These are phyloP conservation scores for Synodontis membranacea DNA, from an alignment of 2,113 vertebrate genomes.

Conservation along the genomic window DNA sequence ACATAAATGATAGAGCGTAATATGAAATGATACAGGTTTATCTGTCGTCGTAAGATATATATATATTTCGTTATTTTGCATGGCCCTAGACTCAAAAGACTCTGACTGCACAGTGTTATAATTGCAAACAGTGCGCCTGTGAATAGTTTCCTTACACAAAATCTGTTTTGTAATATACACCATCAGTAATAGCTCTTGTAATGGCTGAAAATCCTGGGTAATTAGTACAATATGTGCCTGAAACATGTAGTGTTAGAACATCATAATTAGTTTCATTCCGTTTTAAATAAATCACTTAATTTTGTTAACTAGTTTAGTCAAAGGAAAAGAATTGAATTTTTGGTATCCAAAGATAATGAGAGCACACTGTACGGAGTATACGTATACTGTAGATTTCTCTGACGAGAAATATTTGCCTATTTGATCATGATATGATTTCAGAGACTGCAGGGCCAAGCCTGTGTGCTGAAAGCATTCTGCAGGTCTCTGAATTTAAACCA, in stretches of 20 bases:
- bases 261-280: too few relatives aligned
- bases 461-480: conserved; percentile 16
- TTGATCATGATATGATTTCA: conserved; percentile 36
- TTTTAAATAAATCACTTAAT: too few relatives aligned
- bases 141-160: neutral
- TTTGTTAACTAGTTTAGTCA: neutral
- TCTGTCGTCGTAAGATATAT: too few relatives aligned
- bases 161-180: neutral
- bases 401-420: conserved; percentile 11
- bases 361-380: neutral
- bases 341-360: neutral
- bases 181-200: neutral
- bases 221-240: neutral
- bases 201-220: too few relatives aligned
- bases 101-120: neutral
- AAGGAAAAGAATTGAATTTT: neutral
- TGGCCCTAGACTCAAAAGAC: neutral
- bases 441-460: conserved; percentile 24
- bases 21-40: too few relatives aligned
- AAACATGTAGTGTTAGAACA: neutral
- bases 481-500: conserved; percentile 15
- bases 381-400: neutral
- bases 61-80: too few relatives aligned
- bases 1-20: too few relatives aligned
- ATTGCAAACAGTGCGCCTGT: neutral